Percentiles rank a stretch among this genome's conserved stretches.
Evolutionary conservation across 2,797 vertebrate species (phyloP).

Genomic region (Leucoraja ocellata): DNA sequence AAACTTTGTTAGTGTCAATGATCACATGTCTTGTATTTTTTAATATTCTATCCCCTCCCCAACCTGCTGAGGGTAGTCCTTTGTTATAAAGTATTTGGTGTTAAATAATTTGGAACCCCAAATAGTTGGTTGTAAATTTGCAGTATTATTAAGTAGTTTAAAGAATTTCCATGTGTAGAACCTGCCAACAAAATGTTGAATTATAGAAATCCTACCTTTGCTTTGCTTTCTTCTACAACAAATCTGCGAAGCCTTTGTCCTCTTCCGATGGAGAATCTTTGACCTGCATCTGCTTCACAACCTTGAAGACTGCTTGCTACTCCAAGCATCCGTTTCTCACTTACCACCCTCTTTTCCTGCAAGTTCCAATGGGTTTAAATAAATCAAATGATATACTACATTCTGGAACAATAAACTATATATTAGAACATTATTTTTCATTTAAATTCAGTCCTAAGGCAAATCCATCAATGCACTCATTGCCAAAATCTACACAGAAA

Average conservation of each 20-base stretch:
- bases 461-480: neutral
- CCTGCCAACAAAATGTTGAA: neutral
- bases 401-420: neutral
- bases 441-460: neutral
- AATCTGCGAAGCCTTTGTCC: conserved; percentile 79
- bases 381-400: neutral
- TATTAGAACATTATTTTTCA: neutral
- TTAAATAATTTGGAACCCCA: neutral
- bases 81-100: neutral
- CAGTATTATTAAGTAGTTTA: neutral
- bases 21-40: neutral
- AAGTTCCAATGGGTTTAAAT: conserved; percentile 37
- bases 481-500: neutral
- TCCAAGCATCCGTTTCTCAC: conserved; percentile 57
- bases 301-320: conserved; percentile 51
- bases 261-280: conserved; percentile 57
- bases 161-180: neutral
- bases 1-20: neutral
- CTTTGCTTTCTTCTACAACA: conserved; percentile 81
- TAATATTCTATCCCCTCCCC: neutral
- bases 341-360: conserved; percentile 82
- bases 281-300: conserved; percentile 53
- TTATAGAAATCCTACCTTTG: conserved; percentile 57
- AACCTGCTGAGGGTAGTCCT: neutral
- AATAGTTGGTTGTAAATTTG: neutral